These are phyloP conservation scores for Dipodomys ordii DNA, from an alignment of 2,113 vertebrate species.

Conservation along the genomic window DNA sequence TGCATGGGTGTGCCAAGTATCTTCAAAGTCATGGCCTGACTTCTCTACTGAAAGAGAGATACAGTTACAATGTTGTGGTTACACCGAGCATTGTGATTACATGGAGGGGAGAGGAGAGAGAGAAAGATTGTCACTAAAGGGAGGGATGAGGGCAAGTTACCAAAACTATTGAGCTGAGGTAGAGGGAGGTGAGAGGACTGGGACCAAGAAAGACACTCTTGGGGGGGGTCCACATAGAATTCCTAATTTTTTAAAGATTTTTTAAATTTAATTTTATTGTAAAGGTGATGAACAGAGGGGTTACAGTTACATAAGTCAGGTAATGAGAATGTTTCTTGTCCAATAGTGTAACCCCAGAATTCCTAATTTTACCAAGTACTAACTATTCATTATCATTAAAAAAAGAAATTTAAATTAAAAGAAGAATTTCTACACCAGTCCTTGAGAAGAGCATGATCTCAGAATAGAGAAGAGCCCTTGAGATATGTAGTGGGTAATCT, in stretches of 20 bases:
- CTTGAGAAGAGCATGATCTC: background rate
- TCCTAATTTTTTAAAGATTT: background rate
- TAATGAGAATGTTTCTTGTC: too few species aligned
- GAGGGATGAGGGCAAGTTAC: background rate
- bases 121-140: background rate
- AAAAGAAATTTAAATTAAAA: background rate
- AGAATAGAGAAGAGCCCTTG: background rate
- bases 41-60: background rate
- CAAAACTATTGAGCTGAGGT: background rate
- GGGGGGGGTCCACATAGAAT: background rate
- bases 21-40: background rate
- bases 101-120: background rate
- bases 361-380: background rate
- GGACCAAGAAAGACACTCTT: background rate
- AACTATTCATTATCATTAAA: background rate
- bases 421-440: background rate
- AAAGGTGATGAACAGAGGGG: too few species aligned
- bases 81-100: too few species aligned
- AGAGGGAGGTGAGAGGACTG: background rate
- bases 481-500: background rate
- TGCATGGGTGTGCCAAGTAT: accelerated
- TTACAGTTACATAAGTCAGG: background rate
- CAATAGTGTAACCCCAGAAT: too few species aligned
- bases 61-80: background rate
- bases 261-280: background rate